These are phyloP conservation scores for Cavia aperea DNA, from an alignment of 2,113 vertebrate genomes.

Conservation along the genomic window DNA sequence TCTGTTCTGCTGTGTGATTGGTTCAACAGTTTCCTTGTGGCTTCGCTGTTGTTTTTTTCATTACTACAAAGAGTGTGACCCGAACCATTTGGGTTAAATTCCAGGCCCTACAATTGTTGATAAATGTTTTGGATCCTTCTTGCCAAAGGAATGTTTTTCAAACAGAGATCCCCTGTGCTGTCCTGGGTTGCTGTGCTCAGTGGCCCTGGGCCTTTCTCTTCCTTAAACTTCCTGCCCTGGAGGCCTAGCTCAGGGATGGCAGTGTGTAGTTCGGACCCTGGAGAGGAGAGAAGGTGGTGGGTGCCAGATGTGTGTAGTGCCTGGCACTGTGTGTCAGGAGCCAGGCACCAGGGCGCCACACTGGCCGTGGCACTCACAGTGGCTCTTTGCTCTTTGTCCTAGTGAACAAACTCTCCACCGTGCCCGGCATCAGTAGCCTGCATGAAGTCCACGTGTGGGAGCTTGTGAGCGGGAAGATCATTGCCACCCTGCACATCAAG, in stretches of 20 bases:
- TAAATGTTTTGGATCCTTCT: not conserved
- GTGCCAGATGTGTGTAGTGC: not conserved
- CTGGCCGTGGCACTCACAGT: not conserved
- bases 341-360: not conserved
- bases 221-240: not conserved
- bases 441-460: constrained; percentile 87
- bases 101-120: not conserved
- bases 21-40: not conserved
- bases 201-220: not conserved
- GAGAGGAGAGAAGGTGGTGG: not conserved
- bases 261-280: not conserved
- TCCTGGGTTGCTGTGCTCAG: not conserved
- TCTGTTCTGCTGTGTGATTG: not conserved
- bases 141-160: not conserved
- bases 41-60: not conserved
- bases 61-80: not conserved
- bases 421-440: constrained; percentile 77
- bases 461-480: constrained; percentile 78
- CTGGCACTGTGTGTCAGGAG: not conserved
- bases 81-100: not conserved
- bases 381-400: constrained; percentile 47
- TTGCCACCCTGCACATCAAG: constrained; percentile 84
- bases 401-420: constrained; percentile 75
- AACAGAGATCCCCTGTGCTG: not conserved
- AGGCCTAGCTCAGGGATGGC: not conserved